Base-by-base conservation (phyloP, 2,888 invertebrate species). In the Pristionchus japonicus region DNA sequence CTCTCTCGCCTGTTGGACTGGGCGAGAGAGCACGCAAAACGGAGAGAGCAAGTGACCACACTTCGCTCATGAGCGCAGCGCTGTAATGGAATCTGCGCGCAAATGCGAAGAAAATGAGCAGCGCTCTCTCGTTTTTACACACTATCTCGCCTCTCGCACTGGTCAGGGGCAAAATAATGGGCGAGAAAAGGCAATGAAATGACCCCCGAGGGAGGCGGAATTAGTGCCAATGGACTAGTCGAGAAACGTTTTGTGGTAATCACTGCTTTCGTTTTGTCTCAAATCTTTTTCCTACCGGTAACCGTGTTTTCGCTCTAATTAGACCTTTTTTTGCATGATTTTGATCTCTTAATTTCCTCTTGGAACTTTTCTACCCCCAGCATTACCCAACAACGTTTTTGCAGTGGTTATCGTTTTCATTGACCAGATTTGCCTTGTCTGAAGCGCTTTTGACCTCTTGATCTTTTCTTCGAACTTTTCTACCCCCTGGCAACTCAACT, bases 31-130 rank as follows among this genome's bases (percentile, higher is more conserved):
- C 57, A 20, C 1, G 52, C 17, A 4, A 52, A 52, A 52, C 3
- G 52, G 82, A 52, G 82, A 83, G 52, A 34, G 52, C 1, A 23
- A 74, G 77, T 77, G 77, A 34, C 34, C 77, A 77, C 74, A 23
- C 17, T 15, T 13, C 40, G 15, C n/a, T 15, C 77, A 77, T 77
- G 57, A 52, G 37, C 74, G 37, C n/a, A 11, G 31, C 77, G 77
- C 43, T 77, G 77, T 77, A 77, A 77, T 77, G 77, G 77, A 77
- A 77, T 77, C 77, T 77, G 77, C 47, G 77, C 77, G 77, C 40
- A 34, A n/a, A n/a, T 20, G 70, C 40, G 74, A 74, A 23, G 23
- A 47, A 77, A 27, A 47, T 7, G 37, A 43, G 13, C 40, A n/a
- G 47, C n/a, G 34, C n/a, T 57, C 57, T 57, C 57, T 57, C 57